phyloP scores from a whole-genome alignment of 2,797 vertebrate species.

The Sternotherus odoratus region DNA sequence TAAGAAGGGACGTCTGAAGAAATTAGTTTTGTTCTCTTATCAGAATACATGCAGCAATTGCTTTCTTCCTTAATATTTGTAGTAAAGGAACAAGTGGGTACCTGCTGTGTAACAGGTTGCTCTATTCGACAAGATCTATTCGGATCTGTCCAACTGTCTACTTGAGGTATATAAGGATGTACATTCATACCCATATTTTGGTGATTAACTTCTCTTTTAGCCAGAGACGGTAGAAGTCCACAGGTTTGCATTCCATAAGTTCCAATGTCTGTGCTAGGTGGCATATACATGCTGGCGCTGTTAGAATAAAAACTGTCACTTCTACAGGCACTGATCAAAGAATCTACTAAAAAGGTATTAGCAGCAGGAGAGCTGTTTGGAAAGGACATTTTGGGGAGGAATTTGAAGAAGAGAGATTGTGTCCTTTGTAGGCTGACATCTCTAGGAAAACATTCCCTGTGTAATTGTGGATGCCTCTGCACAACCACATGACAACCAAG shows the following conservation, averaged over 20 bases:
- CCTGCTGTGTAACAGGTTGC: slow-evolving; percentile 93
- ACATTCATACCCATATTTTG: slow-evolving; percentile 98
- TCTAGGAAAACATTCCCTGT: slow-evolving; percentile 99
- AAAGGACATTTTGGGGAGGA: slow-evolving; percentile 98
- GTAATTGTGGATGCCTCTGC: slow-evolving; percentile 96
- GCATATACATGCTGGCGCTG: slow-evolving; percentile 99
- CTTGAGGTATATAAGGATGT: slow-evolving; percentile 98
- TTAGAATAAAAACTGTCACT: slow-evolving; percentile 98
- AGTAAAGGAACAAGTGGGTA: slow-evolving; percentile 96
- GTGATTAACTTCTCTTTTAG: slow-evolving; percentile 98
- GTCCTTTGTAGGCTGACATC: slow-evolving; percentile 99
- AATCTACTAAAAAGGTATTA: slow-evolving; percentile 98
- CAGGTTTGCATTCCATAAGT: slow-evolving; percentile 99
- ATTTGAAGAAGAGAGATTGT: slow-evolving; percentile 95
- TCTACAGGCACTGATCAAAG: slow-evolving; percentile 97
- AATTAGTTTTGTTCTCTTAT: slow-evolving; percentile 96
- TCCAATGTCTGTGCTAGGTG: slow-evolving; percentile 96
- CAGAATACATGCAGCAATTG: slow-evolving; percentile 99
- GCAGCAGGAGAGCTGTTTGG: slow-evolving; percentile 98
- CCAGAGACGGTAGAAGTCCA: slow-evolving; percentile 99
- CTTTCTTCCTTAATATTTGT: slow-evolving; percentile 99
- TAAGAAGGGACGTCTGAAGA: slow-evolving; percentile 92
- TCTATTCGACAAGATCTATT: slow-evolving; percentile 95
- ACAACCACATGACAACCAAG: slow-evolving; percentile 97
- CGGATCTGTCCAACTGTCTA: slow-evolving; percentile 98